Conservation (phyloP, 2,888 invertebrate genomes). For the Scaeva pyrastri region DNA sequence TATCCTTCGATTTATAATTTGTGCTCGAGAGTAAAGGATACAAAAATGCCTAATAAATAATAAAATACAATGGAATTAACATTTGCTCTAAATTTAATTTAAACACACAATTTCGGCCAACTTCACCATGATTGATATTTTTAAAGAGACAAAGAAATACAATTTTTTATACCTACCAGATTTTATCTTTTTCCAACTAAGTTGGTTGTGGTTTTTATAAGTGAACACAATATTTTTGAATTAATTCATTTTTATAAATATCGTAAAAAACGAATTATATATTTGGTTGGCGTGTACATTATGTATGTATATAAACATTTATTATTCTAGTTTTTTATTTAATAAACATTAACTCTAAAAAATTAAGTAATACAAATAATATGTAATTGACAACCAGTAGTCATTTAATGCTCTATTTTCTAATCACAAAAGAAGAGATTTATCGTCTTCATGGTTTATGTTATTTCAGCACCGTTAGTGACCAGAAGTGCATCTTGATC, state of each 20-base stretch:
- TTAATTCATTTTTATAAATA: slow-evolving; percentile 7
- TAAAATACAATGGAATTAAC: no score
- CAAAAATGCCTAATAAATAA: no score
- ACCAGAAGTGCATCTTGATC: slow-evolving; percentile 34
- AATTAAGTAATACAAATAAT: slow-evolving; percentile 23
- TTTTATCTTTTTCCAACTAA: no score
- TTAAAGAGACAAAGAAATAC: no score
- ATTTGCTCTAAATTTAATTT: no score
- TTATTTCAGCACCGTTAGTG: slow-evolving; percentile 27
- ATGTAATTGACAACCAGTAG: slow-evolving; percentile 54
- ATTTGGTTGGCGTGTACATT: slow-evolving; percentile 4
- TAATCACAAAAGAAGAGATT: slow-evolving; percentile 8
- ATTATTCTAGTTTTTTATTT: background rate
- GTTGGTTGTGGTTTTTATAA: no score
- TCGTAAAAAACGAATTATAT: slow-evolving; percentile 20
- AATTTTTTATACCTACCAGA: no score
- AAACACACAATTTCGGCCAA: no score
- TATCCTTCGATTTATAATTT: no score
- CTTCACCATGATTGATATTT: no score
- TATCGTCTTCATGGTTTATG: slow-evolving; percentile 23
- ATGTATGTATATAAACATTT: background rate
- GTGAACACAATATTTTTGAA: background rate
- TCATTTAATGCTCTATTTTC: background rate
- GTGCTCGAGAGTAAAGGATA: no score
- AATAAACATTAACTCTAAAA: background rate